Conservation (phyloP, 2,797 vertebrate genomes). For the Nyctibius grandis region DNA sequence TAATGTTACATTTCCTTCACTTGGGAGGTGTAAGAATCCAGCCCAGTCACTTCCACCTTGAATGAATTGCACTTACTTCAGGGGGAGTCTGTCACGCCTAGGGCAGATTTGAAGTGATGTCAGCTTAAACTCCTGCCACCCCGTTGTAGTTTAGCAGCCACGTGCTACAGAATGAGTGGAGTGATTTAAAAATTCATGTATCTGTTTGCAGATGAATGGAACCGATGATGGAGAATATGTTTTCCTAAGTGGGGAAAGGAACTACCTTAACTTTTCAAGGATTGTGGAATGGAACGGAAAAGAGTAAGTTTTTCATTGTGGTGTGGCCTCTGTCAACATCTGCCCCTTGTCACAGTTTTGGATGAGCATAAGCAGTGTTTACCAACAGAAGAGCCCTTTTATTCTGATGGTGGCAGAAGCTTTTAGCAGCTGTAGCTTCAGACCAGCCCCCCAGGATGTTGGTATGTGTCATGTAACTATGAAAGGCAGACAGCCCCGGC, state of each 20-base stretch:
- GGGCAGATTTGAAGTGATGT: neutral
- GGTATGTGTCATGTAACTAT: no score
- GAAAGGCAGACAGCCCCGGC: neutral
- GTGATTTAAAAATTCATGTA: neutral
- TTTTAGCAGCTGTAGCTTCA: neutral
- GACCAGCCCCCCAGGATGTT: neutral
- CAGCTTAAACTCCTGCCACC: neutral
- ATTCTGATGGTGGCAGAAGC: neutral
- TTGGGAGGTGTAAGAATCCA: neutral
- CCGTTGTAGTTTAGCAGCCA: neutral
- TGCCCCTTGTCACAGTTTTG: neutral
- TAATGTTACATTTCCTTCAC: neutral
- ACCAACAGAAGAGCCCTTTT: neutral
- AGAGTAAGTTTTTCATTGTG: conserved; percentile 74
- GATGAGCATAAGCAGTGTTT: neutral
- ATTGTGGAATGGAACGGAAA: conserved; percentile 88
- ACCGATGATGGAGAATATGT: conserved; percentile 89
- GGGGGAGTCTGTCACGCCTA: neutral
- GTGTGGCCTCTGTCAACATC: neutral
- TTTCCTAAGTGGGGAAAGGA: conserved; percentile 84
- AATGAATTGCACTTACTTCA: neutral
- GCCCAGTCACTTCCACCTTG: neutral
- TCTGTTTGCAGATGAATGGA: conserved; percentile 83
- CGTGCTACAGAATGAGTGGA: neutral
- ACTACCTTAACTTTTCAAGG: conserved; percentile 87